These are phyloP conservation scores for Aphrocallistes beatrix DNA, from an alignment of 37 sponge, comb jelly and placozoan species.

Conservation along the genomic window DNA sequence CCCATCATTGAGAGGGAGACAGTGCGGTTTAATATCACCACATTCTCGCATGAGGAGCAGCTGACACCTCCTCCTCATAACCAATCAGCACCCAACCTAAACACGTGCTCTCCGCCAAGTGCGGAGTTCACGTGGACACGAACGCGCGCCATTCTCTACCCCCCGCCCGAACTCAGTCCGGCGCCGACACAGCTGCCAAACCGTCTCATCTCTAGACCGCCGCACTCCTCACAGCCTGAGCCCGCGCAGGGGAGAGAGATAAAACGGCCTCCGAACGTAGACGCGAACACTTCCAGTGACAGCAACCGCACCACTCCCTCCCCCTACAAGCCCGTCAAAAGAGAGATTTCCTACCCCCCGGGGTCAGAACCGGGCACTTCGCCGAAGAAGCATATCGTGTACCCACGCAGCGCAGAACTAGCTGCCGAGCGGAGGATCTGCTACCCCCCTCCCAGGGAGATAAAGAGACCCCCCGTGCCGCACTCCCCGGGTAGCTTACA, in stretches of 20 bases:
- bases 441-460: neutral
- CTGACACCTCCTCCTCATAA: neutral
- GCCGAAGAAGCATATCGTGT: neutral
- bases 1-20: neutral
- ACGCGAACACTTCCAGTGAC: neutral
- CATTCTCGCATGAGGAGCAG: neutral
- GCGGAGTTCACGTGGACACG: neutral
- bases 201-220: neutral
- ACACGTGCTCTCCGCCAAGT: neutral
- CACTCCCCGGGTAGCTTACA: neutral
- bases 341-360: conserved; percentile 3
- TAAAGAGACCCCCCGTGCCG: neutral
- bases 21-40: neutral
- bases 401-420: neutral
- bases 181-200: neutral
- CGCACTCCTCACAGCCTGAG: neutral
- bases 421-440: neutral
- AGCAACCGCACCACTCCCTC: neutral
- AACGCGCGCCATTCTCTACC: neutral
- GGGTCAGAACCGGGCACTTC: neutral
- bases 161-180: neutral
- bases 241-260: conserved; percentile 10
- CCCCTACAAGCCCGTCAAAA: neutral
- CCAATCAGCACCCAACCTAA: neutral
- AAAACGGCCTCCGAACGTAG: neutral